Conservation (phyloP, 2,113 vertebrate species). For the Heliornis fulica region DNA sequence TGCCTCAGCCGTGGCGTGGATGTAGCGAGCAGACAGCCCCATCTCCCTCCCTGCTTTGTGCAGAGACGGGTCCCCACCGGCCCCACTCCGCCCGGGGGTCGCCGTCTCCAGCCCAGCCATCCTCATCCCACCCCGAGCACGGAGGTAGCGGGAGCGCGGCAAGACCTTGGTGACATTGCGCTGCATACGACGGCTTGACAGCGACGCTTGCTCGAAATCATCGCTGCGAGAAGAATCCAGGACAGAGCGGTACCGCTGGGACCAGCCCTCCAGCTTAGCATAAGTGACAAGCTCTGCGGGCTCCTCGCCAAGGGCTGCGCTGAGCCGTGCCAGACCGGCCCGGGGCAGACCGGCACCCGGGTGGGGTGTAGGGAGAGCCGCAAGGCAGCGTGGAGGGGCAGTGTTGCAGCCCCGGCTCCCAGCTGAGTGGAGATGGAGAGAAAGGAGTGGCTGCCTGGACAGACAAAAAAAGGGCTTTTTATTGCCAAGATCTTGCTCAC, state of each 20-base stretch:
- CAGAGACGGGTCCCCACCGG: too few species aligned
- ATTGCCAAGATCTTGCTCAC: not conserved
- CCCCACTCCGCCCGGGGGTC: not conserved
- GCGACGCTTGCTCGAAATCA: not conserved
- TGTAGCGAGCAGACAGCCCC: not conserved
- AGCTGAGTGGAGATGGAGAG: not conserved
- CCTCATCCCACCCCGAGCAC: not conserved
- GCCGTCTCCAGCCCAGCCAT: not conserved
- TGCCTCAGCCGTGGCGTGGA: not conserved
- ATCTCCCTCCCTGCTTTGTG: not conserved
- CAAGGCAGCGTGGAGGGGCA: not conserved
- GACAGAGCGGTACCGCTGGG: constrained; percentile 29
- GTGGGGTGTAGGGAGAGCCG: not conserved
- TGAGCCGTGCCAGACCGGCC: not conserved
- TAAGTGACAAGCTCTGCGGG: constrained; percentile 15
- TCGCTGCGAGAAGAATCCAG: constrained; percentile 10
- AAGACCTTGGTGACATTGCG: constrained; percentile 34
- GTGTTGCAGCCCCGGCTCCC: not conserved
- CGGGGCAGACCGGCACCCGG: not conserved
- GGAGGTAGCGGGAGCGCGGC: not conserved
- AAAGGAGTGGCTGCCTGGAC: not conserved
- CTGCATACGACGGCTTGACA: not conserved
- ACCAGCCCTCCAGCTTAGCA: constrained; percentile 14
- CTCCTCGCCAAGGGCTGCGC: not conserved
- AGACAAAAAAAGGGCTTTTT: not conserved